A percentile compares a stretch with the other conserved stretches of the same genome.
phyloP scores from a whole-genome alignment of 92 coral and sea anemone species.

The Desmophyllum pertusum region DNA sequence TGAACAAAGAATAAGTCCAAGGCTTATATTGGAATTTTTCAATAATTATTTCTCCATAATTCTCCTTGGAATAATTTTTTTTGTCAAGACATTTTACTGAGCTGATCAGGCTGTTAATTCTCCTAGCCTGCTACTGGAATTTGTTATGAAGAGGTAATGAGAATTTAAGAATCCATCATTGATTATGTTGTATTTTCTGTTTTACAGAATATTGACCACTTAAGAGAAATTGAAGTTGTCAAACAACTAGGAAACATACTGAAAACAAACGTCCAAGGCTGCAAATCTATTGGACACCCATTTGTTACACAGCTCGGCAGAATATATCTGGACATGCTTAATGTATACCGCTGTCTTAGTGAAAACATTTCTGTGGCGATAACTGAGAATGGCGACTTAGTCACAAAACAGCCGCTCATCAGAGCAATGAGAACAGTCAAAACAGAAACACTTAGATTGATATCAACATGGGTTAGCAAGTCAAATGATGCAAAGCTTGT shows the following conservation, averaged over 20 bases:
- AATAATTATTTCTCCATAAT: too few relatives aligned
- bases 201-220: constrained; percentile 93
- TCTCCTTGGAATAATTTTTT: too few relatives aligned
- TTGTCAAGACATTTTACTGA: too few relatives aligned
- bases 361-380: constrained; percentile 97
- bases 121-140: too few relatives aligned
- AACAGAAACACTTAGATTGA: constrained; percentile 90
- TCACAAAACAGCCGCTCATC: constrained; percentile 93
- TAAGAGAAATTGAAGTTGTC: constrained; percentile 92
- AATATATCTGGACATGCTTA: constrained; percentile 97
- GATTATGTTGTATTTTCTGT: neutral
- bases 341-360: constrained; percentile 96
- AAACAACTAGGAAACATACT: constrained; percentile 97
- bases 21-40: too few relatives aligned
- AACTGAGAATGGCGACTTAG: constrained; percentile 88
- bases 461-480: constrained; percentile 95
- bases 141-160: too few relatives aligned
- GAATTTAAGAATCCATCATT: too few relatives aligned
- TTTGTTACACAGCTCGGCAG: constrained; percentile 98
- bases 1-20: too few relatives aligned
- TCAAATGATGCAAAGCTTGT: constrained; percentile 98
- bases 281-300: constrained; percentile 98
- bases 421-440: constrained; percentile 97
- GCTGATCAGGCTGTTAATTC: too few relatives aligned
- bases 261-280: constrained; percentile 97